phyloP scores from a whole-genome alignment of 2,888 invertebrate species.

The Sinopyrophorus schimmeli region DNA sequence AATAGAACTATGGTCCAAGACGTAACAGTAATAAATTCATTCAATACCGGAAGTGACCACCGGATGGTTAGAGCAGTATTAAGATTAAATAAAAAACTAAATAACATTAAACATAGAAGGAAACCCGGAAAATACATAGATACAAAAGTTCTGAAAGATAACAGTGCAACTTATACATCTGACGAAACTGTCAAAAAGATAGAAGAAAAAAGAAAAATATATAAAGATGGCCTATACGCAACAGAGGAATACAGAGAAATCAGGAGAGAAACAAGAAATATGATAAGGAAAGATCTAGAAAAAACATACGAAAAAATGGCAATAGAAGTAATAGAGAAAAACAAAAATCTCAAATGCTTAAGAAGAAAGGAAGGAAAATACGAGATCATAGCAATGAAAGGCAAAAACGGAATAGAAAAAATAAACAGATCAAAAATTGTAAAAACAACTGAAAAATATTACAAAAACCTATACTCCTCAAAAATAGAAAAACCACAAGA shows the following conservation, averaged over 20 bases:
- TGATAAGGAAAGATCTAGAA: neutral
- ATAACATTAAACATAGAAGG: no score
- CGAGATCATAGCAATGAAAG: neutral
- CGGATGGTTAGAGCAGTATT: no score
- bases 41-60: no score
- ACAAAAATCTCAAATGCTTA: neutral
- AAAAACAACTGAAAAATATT: neutral
- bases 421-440: neutral
- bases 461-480: neutral
- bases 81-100: no score
- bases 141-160: no score
- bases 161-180: no score
- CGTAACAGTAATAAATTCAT: no score
- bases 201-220: neutral
- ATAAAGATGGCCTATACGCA: neutral
- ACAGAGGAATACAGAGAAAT: constrained; percentile 3
- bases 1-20: no score
- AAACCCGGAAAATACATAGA: no score
- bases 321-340: neutral
- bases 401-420: neutral
- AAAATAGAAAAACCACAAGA: neutral
- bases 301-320: neutral
- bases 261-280: neutral
- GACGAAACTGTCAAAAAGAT: no score
- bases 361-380: neutral